Percentiles rank a stretch among this genome's conserved stretches.
Conservation (phyloP, 2,113 vertebrate genomes). For the Corythoichthys haematopterus region DNA sequence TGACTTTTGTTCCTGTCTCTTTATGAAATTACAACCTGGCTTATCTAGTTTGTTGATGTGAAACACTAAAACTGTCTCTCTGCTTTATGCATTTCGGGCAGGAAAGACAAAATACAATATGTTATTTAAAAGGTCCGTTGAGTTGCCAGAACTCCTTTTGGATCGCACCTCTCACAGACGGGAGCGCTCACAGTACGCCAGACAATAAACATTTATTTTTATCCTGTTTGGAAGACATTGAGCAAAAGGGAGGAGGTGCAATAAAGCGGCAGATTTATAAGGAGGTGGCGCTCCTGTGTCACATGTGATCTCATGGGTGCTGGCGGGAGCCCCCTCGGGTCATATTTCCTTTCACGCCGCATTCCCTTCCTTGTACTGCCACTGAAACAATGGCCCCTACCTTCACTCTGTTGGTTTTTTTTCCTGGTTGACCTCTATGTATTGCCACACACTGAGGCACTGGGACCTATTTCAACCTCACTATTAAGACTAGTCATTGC, state of each 20-base stretch:
- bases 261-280: conserved; percentile 71
- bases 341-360: conserved; percentile 68
- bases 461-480: too few relatives aligned
- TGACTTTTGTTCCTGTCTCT: neutral
- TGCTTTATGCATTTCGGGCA: neutral
- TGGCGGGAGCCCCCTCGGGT: conserved; percentile 57
- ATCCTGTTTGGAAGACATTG: conserved; percentile 47
- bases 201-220: conserved; percentile 64
- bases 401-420: conserved; percentile 9
- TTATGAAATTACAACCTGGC: neutral
- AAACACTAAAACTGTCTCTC: neutral
- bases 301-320: conserved; percentile 57
- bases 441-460: too few relatives aligned
- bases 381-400: conserved; percentile 41
- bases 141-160: neutral
- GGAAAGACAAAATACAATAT: neutral
- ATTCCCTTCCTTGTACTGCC: conserved; percentile 35
- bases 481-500: too few relatives aligned
- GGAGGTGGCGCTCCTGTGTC: conserved; percentile 59
- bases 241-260: conserved; percentile 44
- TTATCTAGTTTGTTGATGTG: neutral
- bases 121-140: neutral
- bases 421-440: conserved; percentile 40
- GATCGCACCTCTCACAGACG: neutral
- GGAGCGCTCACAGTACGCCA: conserved; percentile 21